Conservation (phyloP, 2,113 vertebrate species). For the human (Homo sapiens) region DNA sequence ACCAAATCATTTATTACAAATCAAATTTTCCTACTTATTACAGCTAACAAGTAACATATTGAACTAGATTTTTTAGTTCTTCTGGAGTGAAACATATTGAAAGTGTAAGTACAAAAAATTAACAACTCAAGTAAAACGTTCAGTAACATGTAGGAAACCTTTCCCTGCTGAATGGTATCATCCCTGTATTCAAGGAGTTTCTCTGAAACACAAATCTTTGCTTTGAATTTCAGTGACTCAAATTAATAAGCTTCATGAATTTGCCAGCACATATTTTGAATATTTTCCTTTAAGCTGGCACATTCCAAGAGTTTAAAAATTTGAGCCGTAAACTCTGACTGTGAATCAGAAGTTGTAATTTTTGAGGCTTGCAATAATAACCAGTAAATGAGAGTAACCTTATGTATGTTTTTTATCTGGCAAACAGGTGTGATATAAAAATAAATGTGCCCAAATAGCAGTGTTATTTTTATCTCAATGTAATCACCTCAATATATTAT, state of each 20-base stretch:
- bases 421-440: background rate
- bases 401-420: background rate
- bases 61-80: background rate
- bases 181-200: background rate
- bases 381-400: background rate
- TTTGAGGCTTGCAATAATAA: background rate
- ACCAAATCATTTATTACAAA: conserved; percentile 27
- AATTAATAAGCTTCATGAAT: background rate
- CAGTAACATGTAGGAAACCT: background rate
- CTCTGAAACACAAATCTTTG: background rate
- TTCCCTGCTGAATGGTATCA: background rate
- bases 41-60: background rate
- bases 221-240: conserved; percentile 1
- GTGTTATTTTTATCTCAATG: background rate
- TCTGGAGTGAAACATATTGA: background rate
- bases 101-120: background rate
- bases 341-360: background rate
- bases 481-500: background rate
- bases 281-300: background rate
- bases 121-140: background rate
- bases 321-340: background rate
- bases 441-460: background rate
- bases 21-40: conserved; percentile 4
- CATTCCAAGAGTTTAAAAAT: conserved; percentile 30
- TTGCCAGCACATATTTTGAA: background rate